Base-by-base conservation (phyloP, 2,888 invertebrate genomes). In the Prenolepis imparis region DNA sequence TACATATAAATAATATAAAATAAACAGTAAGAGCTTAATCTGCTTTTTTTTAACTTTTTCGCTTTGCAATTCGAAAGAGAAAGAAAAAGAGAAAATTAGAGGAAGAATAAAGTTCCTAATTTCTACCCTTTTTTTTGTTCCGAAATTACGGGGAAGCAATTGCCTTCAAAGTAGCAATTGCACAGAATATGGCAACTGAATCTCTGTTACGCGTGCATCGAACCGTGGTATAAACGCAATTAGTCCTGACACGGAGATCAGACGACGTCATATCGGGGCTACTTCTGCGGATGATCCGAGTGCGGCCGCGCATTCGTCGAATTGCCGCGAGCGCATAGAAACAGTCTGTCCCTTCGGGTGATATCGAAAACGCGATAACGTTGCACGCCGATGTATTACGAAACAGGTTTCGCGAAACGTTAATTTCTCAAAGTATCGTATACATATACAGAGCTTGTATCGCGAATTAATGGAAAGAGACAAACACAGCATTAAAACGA, bases 291-390 rank as follows among this genome's bases (percentile, higher is more conserved):
- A 83, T 86, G 88, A 86, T 86, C 87, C 89, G 74, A 72, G 74
- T 36, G 67, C 74, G 83, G 72, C 89, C 83, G 84, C 82, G 85
- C 80, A 89, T 89, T 90, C 90, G 82, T 84, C 85, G 87, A 85
- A 88, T 88, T 82, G 87, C 84, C 87, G 72, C 75, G 82, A 84
- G 87, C 84, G 68, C 83, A 81, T 48, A 89, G 87, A 86, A 87
- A 84, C 88, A 12, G 81, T 68, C 84, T 88, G 88, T 87, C 90
- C 90, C 89, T 86, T 88, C 83, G 63, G 90, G 89, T 80, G 88
- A 88, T 84, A 87, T 87, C 82, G 84, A 75, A 73, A 70, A 41
- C 78, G 82, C 86, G 78, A 88, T 90, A 84, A 84, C 75, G 68
- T 74, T 75, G 82, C 48, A 66, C 48, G 48, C 64, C 67, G 55